Evolutionary conservation across 1,140 invertebrate genomes (phyloP), one percentile per base, ranked within the genome.

Genomic region (Drosophila ambigua): DNA sequence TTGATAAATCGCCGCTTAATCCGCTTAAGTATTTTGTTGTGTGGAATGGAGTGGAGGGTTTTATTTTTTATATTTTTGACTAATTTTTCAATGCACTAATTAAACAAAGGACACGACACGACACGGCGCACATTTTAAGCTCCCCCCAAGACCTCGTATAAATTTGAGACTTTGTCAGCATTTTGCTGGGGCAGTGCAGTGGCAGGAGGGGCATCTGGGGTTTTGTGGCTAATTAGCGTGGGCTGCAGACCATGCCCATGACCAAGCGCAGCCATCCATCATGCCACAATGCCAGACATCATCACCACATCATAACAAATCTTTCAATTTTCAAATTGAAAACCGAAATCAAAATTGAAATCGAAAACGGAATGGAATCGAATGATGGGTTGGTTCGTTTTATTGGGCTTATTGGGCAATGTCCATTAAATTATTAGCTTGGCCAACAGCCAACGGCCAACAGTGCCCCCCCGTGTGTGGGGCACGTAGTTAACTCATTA

Each of bases 1-100:
- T 87, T 87, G 83, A 87, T 87, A 87, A 87, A 87, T 87, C 83
- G 83, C 83, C 83, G 79, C 83, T 66, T 87, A 87, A 87, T 83
- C 83, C 83, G 83, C 83, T 87, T 87, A 87, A 87, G 54, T 82
- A 87, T 87, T 54, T 16, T 50, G 41, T 71, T 16, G 46, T 54
- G 8, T 31, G 35, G 35, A 39, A 39, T 35, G 31, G 9, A 35
- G 3, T 35, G 31, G 31, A 35, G 26, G 5, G 2, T 35, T 9
- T 9, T 11, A 35, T 35, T 67, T 53, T 13, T 15, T 65, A 68
- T 53, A 35, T 74, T 60, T 67, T 76, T 52, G 44, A 64, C 63
- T 83, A 88, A 87, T 88, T 87, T 87, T 87, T 85, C 68, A 87
- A 79, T 63, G 79, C 65, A 76, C 83, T 87, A 87, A 87, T 87